A percentile compares a stretch with the other conserved stretches of the same genome.
phyloP scores from a whole-genome alignment of 1,140 invertebrate genomes.

The Vollenhovia emeryi region DNA sequence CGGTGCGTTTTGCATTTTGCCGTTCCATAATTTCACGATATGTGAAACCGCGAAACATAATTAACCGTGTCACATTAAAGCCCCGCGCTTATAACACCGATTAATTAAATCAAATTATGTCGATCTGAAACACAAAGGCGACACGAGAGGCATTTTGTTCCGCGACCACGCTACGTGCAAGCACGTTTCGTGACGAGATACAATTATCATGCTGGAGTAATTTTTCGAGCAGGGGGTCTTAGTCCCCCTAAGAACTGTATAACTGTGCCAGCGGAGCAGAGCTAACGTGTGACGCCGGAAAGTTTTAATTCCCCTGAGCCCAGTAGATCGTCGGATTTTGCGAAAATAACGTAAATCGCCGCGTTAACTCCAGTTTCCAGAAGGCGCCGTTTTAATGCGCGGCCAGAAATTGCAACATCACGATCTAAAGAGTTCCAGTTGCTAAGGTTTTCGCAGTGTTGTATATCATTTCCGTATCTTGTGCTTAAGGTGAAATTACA shows the following conservation, averaged over 20 bases:
- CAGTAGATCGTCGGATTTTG: slow-evolving; percentile 42
- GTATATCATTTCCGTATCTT: slow-evolving; percentile 38
- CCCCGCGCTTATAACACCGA: slow-evolving; percentile 10
- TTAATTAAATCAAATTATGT: slow-evolving; percentile 51
- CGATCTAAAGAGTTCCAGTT: slow-evolving; percentile 25
- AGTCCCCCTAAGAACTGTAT: slow-evolving; percentile 44
- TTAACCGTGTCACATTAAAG: slow-evolving; percentile 9
- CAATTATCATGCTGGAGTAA: slow-evolving; percentile 50
- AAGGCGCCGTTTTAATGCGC: slow-evolving; percentile 29
- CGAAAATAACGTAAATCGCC: slow-evolving; percentile 53
- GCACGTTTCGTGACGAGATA: slow-evolving; percentile 43
- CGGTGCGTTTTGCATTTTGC: neutral
- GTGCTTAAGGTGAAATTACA: slow-evolving; percentile 20
- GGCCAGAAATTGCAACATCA: slow-evolving; percentile 4
- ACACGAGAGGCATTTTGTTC: slow-evolving; percentile 37
- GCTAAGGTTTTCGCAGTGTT: slow-evolving; percentile 27
- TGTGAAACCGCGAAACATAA: neutral
- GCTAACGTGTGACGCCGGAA: slow-evolving; percentile 51
- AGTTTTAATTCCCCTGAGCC: slow-evolving; percentile 57
- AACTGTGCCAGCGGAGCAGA: slow-evolving; percentile 35
- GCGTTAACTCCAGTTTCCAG: slow-evolving; percentile 37
- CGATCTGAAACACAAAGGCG: slow-evolving; percentile 31
- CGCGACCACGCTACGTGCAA: slow-evolving; percentile 15
- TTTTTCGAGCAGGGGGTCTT: slow-evolving; percentile 26
- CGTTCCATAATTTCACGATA: neutral